These are phyloP conservation scores for Pterophyllum scalare DNA, from an alignment of 2,113 vertebrate genomes.

Conservation along the genomic window DNA sequence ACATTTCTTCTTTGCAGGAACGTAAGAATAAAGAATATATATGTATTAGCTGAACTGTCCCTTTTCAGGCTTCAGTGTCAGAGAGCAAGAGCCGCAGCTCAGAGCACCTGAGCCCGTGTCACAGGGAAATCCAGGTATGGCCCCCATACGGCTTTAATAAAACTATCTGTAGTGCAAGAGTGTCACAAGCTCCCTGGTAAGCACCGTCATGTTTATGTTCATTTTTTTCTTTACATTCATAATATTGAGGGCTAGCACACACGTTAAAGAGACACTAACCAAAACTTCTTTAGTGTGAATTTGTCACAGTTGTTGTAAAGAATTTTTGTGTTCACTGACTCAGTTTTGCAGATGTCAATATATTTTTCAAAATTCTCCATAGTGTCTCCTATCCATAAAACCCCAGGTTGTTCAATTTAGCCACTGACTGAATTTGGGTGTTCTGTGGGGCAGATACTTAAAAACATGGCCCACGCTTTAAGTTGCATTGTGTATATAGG, in stretches of 20 bases:
- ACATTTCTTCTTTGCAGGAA: background rate
- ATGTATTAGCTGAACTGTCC: background rate
- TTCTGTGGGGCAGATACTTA: background rate
- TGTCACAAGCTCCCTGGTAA: background rate
- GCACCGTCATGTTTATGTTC: background rate
- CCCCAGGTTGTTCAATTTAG: background rate
- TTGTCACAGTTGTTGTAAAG: background rate
- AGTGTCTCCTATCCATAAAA: too few relatives aligned
- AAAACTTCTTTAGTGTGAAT: background rate
- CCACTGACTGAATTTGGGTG: background rate
- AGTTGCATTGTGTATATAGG: background rate
- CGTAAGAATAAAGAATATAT: background rate
- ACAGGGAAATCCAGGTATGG: conserved; percentile 92
- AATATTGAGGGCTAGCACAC: background rate
- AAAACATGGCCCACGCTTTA: background rate
- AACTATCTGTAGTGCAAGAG: background rate
- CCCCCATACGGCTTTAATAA: background rate
- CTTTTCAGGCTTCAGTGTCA: conserved; percentile 82
- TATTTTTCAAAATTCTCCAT: too few relatives aligned
- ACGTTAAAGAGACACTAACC: background rate
- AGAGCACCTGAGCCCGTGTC: conserved; percentile 80
- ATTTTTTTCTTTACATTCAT: accelerated
- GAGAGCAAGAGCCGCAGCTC: conserved; percentile 80
- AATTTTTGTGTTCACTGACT: too few relatives aligned
- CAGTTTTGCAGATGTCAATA: too few relatives aligned